These are phyloP conservation scores for Spea bombifrons DNA, from an alignment of 2,113 vertebrate genomes.

Conservation along the genomic window DNA sequence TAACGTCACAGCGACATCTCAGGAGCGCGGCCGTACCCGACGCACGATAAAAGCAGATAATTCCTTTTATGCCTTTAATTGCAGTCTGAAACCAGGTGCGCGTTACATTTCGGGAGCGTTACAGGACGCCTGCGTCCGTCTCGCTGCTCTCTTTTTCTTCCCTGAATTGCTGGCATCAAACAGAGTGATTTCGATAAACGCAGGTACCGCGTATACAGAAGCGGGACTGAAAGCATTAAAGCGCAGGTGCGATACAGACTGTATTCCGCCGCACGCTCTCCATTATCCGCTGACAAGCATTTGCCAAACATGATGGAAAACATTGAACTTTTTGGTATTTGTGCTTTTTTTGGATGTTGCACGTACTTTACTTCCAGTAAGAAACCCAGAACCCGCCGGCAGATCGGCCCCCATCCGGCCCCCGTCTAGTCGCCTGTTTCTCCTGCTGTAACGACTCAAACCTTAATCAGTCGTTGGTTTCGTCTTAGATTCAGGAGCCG, in stretches of 20 bases:
- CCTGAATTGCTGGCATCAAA: conserved; percentile 12
- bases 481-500: too few species aligned
- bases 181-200: conserved; percentile 9
- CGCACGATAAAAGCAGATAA: neutral
- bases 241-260: neutral
- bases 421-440: too few species aligned
- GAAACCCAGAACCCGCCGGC: too few species aligned
- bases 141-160: neutral
- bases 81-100: conserved; percentile 21
- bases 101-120: conserved; percentile 6
- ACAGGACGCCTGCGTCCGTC: neutral
- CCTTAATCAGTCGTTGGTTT: too few species aligned
- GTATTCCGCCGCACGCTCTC: neutral
- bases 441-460: too few species aligned
- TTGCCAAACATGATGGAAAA: too few species aligned
- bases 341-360: too few species aligned
- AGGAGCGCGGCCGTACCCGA: neutral
- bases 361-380: too few species aligned
- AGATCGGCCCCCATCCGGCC: too few species aligned
- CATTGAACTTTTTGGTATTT: too few species aligned
- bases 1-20: neutral
- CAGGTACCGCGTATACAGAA: neutral
- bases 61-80: conserved; percentile 26
- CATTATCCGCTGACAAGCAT: neutral
- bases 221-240: conserved; percentile 8